Base-by-base conservation (phyloP, 64 coral and sea anemone genomes). In the Trachythela sp. region DNA sequence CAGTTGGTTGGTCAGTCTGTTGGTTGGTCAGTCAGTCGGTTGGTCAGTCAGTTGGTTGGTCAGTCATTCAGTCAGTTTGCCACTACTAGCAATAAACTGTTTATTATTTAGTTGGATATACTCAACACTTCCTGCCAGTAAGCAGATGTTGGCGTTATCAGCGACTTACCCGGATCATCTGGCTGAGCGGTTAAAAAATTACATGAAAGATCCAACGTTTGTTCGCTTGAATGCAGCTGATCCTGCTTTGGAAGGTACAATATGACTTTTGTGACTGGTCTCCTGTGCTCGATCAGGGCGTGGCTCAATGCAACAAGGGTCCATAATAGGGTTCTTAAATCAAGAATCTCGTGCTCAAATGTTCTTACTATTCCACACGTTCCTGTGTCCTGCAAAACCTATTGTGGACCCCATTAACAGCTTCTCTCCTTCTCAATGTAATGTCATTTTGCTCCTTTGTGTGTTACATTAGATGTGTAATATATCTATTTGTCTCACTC, bases 131-230 rank as follows among this genome's bases (percentile, higher is more conserved):
- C 95, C 95, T 15, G 27, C 72, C 37, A 98, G 92, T 86, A 98
- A 98, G 32, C 95, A 98, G 48, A 90, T 94, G 88, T 92, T 98
- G 87, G 95, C 95, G 90, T 90, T 98, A n/a, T 98, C 95, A 48
- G 95, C 95, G 84, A 98, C 95, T 10, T 98, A 98, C 91, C 93
- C 95, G 88, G 95, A 98, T 68, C 77, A 94, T 36, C 91, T 98
- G 68, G 95, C 95, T 48, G 84, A 91, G 17, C 93, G 94, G 60
- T 84, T 98, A 50, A 98, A 83, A 31, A 51, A 56, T 41, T 98
- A 98, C 58, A 99, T 99, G 96, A 93, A 86, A 84, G 96, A 99
- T 71, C 96, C 96, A 88, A 99, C 96, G 5, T 99, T 99, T 93
- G 93, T 99, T 2, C 77, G 96, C 20, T 89, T 99, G 10, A 99